These are phyloP conservation scores for Lutjanus campechanus DNA, from an alignment of 2,797 vertebrate species.

Conservation along the genomic window DNA sequence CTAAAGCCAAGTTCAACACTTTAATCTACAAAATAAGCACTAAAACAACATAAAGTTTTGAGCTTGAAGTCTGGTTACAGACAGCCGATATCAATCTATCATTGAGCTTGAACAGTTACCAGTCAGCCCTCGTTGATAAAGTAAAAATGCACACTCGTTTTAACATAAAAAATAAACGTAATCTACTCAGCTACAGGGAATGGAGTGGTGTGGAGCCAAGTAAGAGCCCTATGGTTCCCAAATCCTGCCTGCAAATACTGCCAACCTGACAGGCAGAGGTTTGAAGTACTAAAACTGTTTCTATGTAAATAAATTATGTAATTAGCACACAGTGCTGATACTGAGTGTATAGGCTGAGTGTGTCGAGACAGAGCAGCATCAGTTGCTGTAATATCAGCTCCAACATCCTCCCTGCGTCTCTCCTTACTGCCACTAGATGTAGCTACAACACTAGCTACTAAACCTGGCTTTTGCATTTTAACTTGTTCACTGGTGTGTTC, in stretches of 20 bases:
- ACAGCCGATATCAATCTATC: no score
- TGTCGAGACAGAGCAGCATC: not conserved
- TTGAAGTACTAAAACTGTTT: not conserved
- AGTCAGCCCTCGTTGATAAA: no score
- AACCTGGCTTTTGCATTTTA: not conserved
- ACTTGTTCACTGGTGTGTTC: not conserved
- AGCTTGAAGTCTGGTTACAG: no score
- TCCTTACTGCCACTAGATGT: slow-evolving; percentile 56
- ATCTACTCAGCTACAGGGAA: no score
- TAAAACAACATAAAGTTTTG: no score
- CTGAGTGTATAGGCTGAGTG: not conserved
- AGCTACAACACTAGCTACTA: slow-evolving; percentile 27
- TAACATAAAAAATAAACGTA: no score
- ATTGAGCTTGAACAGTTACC: no score
- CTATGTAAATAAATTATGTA: not conserved
- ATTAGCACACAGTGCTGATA: not conserved
- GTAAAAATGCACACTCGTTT: no score
- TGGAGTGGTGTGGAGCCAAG: no score
- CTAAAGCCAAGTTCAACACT: no score
- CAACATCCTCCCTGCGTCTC: not conserved
- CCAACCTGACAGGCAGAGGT: not conserved
- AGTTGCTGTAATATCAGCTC: not conserved
- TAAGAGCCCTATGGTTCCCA: not conserved
- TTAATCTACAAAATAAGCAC: no score
- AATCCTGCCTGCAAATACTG: not conserved